Base-by-base conservation (phyloP, 2,113 vertebrate genomes). In the Xiphophorus couchianus region DNA sequence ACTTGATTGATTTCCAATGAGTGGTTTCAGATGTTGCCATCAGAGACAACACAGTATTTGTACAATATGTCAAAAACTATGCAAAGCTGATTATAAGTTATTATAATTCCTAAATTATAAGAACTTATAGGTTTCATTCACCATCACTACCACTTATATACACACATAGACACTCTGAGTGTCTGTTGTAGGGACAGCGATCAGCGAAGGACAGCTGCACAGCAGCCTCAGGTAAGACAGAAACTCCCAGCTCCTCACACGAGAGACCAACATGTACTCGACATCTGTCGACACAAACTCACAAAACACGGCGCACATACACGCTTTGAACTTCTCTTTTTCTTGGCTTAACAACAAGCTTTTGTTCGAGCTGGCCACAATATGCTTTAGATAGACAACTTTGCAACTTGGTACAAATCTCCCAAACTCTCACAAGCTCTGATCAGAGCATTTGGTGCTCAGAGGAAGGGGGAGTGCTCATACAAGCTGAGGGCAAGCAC, bases 181-280 rank as follows among this genome's bases (percentile, higher is more conserved):
- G 74, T 86, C 76, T 84, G 84, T 84, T 67, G 54, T 39, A 71
- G 87, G 90, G 91, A 91, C 87, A 87, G 78, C 51, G 79, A 87
- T 91, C 76, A 80, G 86, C 89, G 88, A 88, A 84, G 92, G 92
- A 94, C 94, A 94, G 90, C 91, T 95, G 93, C 85, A 91, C 91
- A 80, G 87, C 87, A 90, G 93, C 94, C 94, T 90, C 93, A 93
- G 94, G 94, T 95, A 94, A 93, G 90, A 90, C 77, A 86, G 75
- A 87, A 73, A 76, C 90, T 88, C 83, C 73, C 82, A 83, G 79
- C 71, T 78, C 70, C 81, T 80, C 84, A 82, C 89, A 90, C 83
- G 66, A 76, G 91, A 86, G 93, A 91, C 86, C 67, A 29, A 76
- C 80, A 84, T 85, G 80, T 91, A 81, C 80, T 77, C 75, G 89